phyloP scores from a whole-genome alignment of 2,113 vertebrate species.

The Lepidothrix coronata region DNA sequence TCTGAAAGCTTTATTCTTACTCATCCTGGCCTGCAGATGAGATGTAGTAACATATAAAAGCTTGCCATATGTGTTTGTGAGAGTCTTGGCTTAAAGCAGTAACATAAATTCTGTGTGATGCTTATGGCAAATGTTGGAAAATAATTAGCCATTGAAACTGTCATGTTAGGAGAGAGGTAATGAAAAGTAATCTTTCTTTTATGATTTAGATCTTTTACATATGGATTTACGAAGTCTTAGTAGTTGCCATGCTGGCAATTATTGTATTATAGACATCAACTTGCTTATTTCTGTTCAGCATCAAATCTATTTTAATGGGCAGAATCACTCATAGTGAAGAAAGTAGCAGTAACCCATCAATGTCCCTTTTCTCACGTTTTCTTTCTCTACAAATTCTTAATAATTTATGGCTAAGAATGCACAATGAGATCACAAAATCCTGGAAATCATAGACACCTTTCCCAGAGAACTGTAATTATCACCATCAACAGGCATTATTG shows the following conservation, averaged over 20 bases:
- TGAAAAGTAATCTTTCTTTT: background rate
- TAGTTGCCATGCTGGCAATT: background rate
- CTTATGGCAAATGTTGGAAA: background rate
- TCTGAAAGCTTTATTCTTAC: background rate
- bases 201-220: background rate
- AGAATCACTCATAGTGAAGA: background rate
- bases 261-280: background rate
- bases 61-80: background rate
- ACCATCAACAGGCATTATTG: background rate
- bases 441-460: background rate
- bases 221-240: background rate
- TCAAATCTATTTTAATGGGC: background rate
- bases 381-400: background rate
- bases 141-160: background rate
- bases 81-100: background rate
- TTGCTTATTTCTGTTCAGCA: background rate
- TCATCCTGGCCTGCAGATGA: background rate
- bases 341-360: background rate
- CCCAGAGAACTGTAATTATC: background rate
- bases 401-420: background rate
- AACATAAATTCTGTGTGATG: background rate
- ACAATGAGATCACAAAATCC: background rate
- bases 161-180: background rate
- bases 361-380: background rate
- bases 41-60: background rate